Evolutionary conservation across 1,140 invertebrate species (phyloP), one percentile per base, ranked within the genome.

Genomic region (Metaphire vulgaris): DNA sequence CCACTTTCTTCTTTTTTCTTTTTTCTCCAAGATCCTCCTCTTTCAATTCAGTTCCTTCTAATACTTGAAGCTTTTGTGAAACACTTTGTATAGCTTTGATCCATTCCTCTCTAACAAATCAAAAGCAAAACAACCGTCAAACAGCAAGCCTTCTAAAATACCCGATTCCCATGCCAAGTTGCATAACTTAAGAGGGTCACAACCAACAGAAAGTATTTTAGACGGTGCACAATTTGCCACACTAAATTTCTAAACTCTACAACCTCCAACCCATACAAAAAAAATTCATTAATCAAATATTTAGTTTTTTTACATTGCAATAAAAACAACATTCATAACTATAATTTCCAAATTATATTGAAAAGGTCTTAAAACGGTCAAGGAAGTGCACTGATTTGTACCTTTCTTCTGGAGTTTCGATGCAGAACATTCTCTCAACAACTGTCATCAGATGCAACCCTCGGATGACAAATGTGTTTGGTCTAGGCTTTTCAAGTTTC

Each of bases 401-500:
- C 65, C 26, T 82, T 77, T 86, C 83, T 64, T 84, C 83, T n/a
- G 80, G 91, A 0, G 91, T 91, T 78, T 98, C 95, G 31, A 97
- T 95, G 87, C 94, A 93, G 88, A 99, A 99, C 81, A 94, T 99
- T 79, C 97, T 89, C 86, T 99, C 97, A 80, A 99, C 99, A 72
- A 99, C 94, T 33, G 94, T 95, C 16, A 96, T 97, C 94, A 94
- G 97, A 86, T 99, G 97, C 30, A 99, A 89, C 34, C 97, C 96
- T 80, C 96, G 90, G 78, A 99, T 97, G 69, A 98, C 92, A 87
- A 99, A 99, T 67, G 96, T 98, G 84, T 91, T 97, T 0, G 96
- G 93, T 83, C 95, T 96, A 1, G 97, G 97, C 80, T 93, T 91
- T 85, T 99, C 96, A 66, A 92, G 91, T 70, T 92, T 92, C 93